Conservation (phyloP, 2,888 invertebrate genomes). For the Galeruca laticollis region DNA sequence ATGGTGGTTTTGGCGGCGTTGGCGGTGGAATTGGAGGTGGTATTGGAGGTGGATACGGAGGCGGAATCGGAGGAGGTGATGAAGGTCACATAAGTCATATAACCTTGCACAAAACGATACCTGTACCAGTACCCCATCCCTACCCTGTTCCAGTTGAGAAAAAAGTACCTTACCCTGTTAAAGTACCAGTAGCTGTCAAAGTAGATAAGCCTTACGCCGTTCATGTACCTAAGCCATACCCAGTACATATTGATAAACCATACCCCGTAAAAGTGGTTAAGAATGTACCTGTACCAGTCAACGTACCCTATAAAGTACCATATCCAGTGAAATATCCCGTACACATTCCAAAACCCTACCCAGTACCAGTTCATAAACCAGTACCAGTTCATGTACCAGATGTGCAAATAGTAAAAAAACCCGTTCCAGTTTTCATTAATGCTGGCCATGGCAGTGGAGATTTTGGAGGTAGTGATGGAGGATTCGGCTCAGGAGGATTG, state of each 20-base stretch:
- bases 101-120: constrained; percentile 75
- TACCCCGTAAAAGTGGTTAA: constrained; percentile 69
- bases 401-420: constrained; percentile 69
- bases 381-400: constrained; percentile 66
- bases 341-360: constrained; percentile 57
- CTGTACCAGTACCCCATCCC: constrained; percentile 69
- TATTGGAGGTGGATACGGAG: constrained; percentile 43
- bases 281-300: constrained; percentile 56
- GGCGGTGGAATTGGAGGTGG: constrained; percentile 44
- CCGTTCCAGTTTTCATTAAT: constrained; percentile 65
- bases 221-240: constrained; percentile 74
- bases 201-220: constrained; percentile 75
- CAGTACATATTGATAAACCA: constrained; percentile 70
- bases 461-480: constrained; percentile 47
- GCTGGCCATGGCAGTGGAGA: constrained; percentile 50
- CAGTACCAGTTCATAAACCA: constrained; percentile 67
- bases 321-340: constrained; percentile 59
- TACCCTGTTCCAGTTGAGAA: constrained; percentile 76
- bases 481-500: constrained; percentile 37
- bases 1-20: constrained; percentile 47
- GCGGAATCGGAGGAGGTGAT: constrained; percentile 39
- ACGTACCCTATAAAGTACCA: constrained; percentile 66
- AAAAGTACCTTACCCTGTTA: constrained; percentile 73
- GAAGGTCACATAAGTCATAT: constrained; percentile 68
- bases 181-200: constrained; percentile 69